Conservation (phyloP, 2,888 invertebrate genomes). For the Drosophila kambysellisi region DNA sequence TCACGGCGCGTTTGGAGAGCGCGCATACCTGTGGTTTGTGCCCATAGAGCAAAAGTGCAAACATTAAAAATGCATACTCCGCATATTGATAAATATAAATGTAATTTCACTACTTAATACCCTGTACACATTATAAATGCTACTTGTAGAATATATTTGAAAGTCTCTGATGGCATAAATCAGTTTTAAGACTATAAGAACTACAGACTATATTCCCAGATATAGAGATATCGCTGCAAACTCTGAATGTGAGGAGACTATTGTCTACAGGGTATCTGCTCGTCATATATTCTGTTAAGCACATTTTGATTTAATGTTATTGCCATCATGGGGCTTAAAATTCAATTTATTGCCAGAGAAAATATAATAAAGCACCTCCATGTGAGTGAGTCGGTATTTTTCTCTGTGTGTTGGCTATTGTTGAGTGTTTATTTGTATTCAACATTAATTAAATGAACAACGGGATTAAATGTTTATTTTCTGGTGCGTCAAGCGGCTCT, state of each 20-base stretch:
- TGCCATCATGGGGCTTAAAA: conserved; percentile 56
- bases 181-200: background rate
- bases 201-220: background rate
- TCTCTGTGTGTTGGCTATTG: conserved; percentile 7
- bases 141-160: background rate
- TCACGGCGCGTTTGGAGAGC: conserved; percentile 88
- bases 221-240: background rate
- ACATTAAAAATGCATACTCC: conserved; percentile 34
- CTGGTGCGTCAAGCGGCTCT: conserved; percentile 1
- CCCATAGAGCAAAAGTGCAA: conserved; percentile 34
- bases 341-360: conserved; percentile 66
- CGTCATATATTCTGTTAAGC: background rate
- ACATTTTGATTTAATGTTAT: conserved; percentile 34
- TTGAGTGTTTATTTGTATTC: conserved; percentile 64
- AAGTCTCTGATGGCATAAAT: background rate
- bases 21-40: conserved; percentile 89
- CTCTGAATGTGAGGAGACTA: background rate
- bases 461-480: conserved; percentile 65
- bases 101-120: conserved; percentile 46
- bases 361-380: conserved; percentile 37
- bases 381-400: background rate
- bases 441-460: conserved; percentile 76
- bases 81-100: conserved; percentile 48
- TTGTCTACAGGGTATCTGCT: background rate
- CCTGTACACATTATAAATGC: background rate